Percentiles rank a stretch among this genome's conserved stretches.
Conservation (phyloP, 35 echinoderm and acorn worm species). For the Apostichopus parvimensis region DNA sequence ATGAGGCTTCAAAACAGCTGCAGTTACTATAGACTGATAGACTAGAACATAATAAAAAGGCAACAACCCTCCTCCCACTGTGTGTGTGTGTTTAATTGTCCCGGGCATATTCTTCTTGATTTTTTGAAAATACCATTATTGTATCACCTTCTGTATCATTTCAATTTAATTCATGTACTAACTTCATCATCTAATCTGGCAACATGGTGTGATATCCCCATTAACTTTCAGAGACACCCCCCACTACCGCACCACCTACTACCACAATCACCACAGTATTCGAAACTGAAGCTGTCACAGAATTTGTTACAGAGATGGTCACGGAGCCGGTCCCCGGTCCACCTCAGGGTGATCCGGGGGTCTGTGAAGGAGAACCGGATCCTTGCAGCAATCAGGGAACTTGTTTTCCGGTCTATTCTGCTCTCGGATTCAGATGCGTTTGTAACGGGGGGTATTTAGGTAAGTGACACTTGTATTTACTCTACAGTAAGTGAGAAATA, state of each 20-base stretch:
- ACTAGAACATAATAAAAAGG: no score
- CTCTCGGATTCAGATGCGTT: constrained; percentile 58
- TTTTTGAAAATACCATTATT: no score
- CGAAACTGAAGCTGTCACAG: constrained; percentile 43
- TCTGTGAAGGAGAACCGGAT: constrained; percentile 25
- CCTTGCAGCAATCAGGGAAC: constrained; percentile 55
- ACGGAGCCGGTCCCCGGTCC: constrained; percentile 19
- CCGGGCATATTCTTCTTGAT: no score
- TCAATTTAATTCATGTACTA: background rate
- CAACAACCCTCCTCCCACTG: no score
- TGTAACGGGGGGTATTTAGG: constrained; percentile 61
- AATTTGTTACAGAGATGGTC: constrained; percentile 57
- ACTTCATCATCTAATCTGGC: constrained; percentile 5
- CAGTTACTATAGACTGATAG: no score
- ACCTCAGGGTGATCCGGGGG: constrained; percentile 32
- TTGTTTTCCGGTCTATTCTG: constrained; percentile 50
- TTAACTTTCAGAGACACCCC: constrained; percentile 44
- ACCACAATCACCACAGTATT: constrained; percentile 41
- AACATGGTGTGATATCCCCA: constrained; percentile 8
- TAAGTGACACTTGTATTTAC: background rate
- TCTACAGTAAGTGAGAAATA: no score
- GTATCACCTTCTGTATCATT: background rate
- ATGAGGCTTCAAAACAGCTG: no score
- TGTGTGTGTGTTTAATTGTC: no score
- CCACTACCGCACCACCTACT: constrained; percentile 30